phyloP scores from a whole-genome alignment of 2,888 invertebrate genomes.

The Papilio demoleus region DNA sequence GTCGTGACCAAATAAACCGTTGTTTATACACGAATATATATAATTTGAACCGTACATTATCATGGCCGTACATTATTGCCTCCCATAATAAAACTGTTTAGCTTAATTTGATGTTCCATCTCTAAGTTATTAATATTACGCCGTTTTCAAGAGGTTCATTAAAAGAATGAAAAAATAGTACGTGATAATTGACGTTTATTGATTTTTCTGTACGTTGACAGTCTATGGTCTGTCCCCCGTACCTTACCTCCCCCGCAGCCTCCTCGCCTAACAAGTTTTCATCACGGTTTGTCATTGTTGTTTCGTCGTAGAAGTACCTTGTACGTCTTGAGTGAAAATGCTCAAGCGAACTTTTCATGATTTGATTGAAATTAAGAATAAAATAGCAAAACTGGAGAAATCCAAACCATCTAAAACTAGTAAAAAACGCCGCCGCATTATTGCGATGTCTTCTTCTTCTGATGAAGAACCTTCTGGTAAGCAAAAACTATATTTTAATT shows the following conservation, averaged over 20 bases:
- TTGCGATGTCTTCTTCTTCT: not conserved
- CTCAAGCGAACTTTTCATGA: slow-evolving; percentile 22
- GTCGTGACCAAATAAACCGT: no score
- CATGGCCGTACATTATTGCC: no score
- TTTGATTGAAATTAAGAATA: slow-evolving; percentile 16
- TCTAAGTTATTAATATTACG: no score
- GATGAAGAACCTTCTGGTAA: slow-evolving; percentile 13
- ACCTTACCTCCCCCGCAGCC: not conserved
- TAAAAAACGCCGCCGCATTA: not conserved
- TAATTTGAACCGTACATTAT: no score
- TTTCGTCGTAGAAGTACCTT: not conserved
- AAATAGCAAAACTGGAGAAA: slow-evolving; percentile 4
- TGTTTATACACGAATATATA: no score
- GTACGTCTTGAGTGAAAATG: not conserved
- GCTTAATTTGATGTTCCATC: no score
- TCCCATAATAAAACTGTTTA: no score
- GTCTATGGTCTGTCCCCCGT: no score
- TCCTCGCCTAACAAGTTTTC: not conserved
- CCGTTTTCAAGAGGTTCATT: no score
- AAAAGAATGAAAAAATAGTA: no score
- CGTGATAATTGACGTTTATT: no score
- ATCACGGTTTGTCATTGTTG: not conserved
- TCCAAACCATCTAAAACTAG: not conserved
- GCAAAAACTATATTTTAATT: not conserved
- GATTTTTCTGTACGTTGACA: no score